Evolutionary conservation across 2,888 invertebrate genomes (phyloP).

Genomic region (Stenodera caucasica): DNA sequence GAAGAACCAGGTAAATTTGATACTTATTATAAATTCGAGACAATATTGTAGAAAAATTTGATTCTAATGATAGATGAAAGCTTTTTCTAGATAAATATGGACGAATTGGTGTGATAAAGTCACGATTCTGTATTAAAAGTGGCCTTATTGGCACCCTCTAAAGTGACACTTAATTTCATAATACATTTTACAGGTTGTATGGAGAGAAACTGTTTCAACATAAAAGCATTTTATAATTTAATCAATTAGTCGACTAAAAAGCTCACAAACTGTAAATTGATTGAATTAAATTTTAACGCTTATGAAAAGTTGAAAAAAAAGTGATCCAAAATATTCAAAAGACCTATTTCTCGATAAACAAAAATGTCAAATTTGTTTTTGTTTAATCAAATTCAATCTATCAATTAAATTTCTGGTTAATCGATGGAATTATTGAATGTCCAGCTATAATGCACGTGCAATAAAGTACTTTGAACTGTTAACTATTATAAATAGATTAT

Average conservation of each 20-base stretch:
- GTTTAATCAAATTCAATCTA: not conserved
- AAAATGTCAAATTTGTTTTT: too few relatives aligned
- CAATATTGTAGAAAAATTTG: too few relatives aligned
- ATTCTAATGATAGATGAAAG: too few relatives aligned
- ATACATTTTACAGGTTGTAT: conserved; percentile 50
- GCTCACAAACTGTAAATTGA: conserved; percentile 45
- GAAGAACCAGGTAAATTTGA: not conserved
- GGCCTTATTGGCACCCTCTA: conserved; percentile 49
- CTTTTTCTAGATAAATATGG: too few relatives aligned
- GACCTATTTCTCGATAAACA: not conserved
- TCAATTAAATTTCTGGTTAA: not conserved
- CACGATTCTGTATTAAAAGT: conserved; percentile 41
- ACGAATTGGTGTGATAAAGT: too few relatives aligned
- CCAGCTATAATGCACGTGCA: conserved; percentile 25
- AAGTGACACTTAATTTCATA: conserved; percentile 50
- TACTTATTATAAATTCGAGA: not conserved
- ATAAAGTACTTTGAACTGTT: conserved; percentile 37
- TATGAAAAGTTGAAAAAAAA: not conserved
- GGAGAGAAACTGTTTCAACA: conserved; percentile 48
- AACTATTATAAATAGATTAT: conserved; percentile 46
- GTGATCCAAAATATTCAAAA: not conserved
- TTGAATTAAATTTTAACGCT: conserved; percentile 25
- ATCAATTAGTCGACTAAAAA: conserved; percentile 47
- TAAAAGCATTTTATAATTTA: conserved; percentile 49
- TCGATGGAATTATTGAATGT: conserved; percentile 21